These are phyloP conservation scores for Barypeithes pellucidus DNA, from an alignment of 2,888 invertebrate species.

Conservation along the genomic window DNA sequence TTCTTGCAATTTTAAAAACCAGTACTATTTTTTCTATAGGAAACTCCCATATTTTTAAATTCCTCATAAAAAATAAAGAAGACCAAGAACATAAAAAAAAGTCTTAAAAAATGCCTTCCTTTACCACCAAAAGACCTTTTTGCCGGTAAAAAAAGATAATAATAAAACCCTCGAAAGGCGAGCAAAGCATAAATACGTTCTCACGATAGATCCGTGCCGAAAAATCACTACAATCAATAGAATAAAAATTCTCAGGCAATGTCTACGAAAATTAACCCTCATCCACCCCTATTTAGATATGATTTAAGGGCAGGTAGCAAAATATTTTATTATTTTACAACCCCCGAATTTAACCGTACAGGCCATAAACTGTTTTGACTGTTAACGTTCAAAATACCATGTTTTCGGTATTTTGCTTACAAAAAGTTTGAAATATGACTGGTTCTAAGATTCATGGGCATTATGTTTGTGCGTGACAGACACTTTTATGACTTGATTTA, in stretches of 20 bases:
- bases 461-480: not conserved
- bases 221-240: slow-evolving; percentile 20
- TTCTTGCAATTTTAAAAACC: no score
- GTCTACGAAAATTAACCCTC: slow-evolving; percentile 26
- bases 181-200: slow-evolving; percentile 4
- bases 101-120: not conserved
- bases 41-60: no score
- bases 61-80: no score
- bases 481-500: slow-evolving; percentile 1
- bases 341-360: slow-evolving; percentile 9
- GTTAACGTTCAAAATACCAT: slow-evolving; percentile 14
- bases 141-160: not conserved
- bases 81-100: not conserved
- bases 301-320: slow-evolving; percentile 41
- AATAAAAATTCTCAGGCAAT: slow-evolving; percentile 30
- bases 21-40: no score
- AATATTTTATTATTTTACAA: slow-evolving; percentile 43
- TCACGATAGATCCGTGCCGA: slow-evolving; percentile 30
- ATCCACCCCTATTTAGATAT: slow-evolving; percentile 39
- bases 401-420: slow-evolving; percentile 21
- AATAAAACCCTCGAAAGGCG: not conserved
- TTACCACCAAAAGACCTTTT: not conserved
- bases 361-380: slow-evolving; percentile 37
- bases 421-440: slow-evolving; percentile 34
- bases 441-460: slow-evolving; percentile 12